Percentiles rank a stretch among this genome's conserved stretches.
Conservation (phyloP, 2,797 vertebrate species). For the Sebastes umbrosus region DNA sequence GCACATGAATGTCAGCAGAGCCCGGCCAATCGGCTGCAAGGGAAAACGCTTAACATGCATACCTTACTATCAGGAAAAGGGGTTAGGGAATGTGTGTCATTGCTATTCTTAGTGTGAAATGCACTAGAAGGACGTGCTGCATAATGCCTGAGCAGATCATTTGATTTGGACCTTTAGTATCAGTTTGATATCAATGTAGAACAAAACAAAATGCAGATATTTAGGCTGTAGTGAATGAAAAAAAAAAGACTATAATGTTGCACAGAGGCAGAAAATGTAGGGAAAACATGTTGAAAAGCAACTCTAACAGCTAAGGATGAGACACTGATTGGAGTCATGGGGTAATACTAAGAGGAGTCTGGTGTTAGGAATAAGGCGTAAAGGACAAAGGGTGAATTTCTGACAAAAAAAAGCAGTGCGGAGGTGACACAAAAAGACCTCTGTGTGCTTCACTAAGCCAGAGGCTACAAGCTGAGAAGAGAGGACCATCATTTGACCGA, state of each 20-base stretch:
- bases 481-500: constrained; percentile 28
- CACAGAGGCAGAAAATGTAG: background rate
- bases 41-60: constrained; percentile 69
- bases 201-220: background rate
- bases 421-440: constrained; percentile 69
- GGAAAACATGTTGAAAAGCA: background rate
- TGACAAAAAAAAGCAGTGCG: constrained; percentile 26
- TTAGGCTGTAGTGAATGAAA: background rate
- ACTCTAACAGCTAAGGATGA: background rate
- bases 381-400: constrained; percentile 56
- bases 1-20: constrained; percentile 70
- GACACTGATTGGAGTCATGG: constrained; percentile 62
- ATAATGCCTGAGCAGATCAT: constrained; percentile 28
- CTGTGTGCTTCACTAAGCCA: constrained; percentile 57
- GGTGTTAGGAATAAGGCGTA: constrained; percentile 21
- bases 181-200: background rate
- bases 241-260: background rate
- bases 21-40: constrained; percentile 66
- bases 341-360: constrained; percentile 22
- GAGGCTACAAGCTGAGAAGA: constrained; percentile 48
- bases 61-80: constrained; percentile 66
- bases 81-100: constrained; percentile 70
- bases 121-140: constrained; percentile 18
- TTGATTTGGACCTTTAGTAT: constrained; percentile 21
- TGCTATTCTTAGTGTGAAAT: constrained; percentile 67